Conservation (phyloP, 2,113 vertebrate genomes). For the Pyrgilauda ruficollis region DNA sequence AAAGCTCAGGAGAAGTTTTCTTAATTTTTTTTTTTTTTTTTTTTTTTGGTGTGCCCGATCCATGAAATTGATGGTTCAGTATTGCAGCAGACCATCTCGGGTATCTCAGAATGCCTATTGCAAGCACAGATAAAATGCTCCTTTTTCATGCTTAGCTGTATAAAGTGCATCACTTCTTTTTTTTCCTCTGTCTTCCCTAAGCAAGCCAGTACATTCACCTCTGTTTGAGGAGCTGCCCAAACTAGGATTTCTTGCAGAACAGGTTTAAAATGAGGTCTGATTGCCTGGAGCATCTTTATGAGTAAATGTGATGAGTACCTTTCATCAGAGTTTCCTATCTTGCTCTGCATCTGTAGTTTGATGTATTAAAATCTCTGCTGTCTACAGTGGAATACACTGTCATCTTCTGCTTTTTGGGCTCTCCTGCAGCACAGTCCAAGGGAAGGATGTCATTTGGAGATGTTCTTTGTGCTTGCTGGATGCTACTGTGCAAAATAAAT, state of each 20-base stretch:
- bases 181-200: neutral
- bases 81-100: accelerated
- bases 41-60: neutral
- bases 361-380: neutral
- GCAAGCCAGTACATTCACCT: neutral
- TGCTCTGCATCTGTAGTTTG: neutral
- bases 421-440: neutral
- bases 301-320: neutral
- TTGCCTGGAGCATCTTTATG: slow-evolving; percentile 29
- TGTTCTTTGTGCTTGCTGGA: neutral
- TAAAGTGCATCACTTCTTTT: neutral
- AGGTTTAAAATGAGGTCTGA: slow-evolving; percentile 33
- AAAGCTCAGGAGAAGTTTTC: neutral
- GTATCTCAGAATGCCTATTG: neutral
- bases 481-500: neutral
- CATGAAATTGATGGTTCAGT: neutral
- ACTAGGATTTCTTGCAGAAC: slow-evolving; percentile 43
- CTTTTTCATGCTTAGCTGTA: neutral
- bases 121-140: neutral
- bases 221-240: neutral
- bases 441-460: neutral
- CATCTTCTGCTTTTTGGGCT: neutral
- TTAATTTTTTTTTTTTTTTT: neutral
- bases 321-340: neutral
- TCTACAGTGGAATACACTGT: neutral